Evolutionary conservation across 2,888 invertebrate genomes (phyloP).

Genomic region (Crossocerus cetratus): DNA sequence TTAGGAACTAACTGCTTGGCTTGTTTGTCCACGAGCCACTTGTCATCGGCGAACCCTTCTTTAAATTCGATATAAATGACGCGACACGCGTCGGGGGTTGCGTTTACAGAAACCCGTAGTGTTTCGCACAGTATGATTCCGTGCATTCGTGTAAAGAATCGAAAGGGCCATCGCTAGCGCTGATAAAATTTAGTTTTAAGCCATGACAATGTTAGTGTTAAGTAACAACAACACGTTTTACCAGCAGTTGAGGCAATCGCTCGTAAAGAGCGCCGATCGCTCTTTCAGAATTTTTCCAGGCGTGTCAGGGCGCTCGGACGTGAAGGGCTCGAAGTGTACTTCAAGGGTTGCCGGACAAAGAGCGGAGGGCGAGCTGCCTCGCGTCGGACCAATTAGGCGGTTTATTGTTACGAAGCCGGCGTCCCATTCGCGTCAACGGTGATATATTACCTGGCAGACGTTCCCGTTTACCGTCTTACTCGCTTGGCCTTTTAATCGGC

Average conservation of each 20-base stretch:
- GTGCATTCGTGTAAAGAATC: conserved; percentile 18
- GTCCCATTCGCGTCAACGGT: conserved; percentile 63
- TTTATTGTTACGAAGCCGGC: conserved; percentile 66
- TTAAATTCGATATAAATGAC: too few relatives aligned
- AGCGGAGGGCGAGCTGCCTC: conserved; percentile 49
- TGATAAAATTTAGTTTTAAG: too few relatives aligned
- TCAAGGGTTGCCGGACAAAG: conserved; percentile 61
- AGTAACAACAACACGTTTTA: too few relatives aligned
- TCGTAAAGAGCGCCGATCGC: conserved; percentile 41
- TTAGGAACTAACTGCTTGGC: conserved; percentile 4
- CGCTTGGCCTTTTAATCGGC: conserved; percentile 42
- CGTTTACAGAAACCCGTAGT: not conserved
- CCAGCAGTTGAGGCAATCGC: conserved; percentile 20
- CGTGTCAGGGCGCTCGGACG: conserved; percentile 50
- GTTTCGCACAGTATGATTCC: not conserved
- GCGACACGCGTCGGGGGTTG: too few relatives aligned
- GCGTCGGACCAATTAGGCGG: conserved; percentile 70
- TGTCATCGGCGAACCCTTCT: not conserved
- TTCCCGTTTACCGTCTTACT: conserved; percentile 15
- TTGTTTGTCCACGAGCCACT: not conserved
- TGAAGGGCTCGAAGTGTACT: conserved; percentile 51
- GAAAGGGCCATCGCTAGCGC: not conserved
- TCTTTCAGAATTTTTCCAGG: conserved; percentile 53
- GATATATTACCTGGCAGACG: conserved; percentile 59
- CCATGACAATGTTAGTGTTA: too few relatives aligned